A percentile compares a stretch with the other conserved stretches of the same genome.
Conservation (phyloP, 2,113 vertebrate species). For the Romanogobio albipinnatus region DNA sequence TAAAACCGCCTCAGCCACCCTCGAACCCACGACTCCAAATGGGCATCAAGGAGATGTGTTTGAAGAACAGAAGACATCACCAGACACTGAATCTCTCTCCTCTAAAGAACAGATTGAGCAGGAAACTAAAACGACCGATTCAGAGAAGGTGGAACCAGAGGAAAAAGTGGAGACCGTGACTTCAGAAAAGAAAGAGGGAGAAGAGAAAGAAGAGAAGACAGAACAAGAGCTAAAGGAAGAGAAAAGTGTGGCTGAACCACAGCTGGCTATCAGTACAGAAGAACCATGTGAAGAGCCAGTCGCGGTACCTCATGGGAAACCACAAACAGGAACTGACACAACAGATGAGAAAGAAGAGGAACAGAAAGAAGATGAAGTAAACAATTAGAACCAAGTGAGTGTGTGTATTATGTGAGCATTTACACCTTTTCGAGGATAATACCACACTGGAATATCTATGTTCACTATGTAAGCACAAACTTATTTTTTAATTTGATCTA, state of each 20-base stretch:
- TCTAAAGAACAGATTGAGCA: conserved; percentile 29
- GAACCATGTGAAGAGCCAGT: not conserved
- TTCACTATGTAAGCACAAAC: not conserved
- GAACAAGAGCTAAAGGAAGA: conserved; percentile 19
- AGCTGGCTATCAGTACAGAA: conserved; percentile 8
- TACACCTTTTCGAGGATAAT: not conserved
- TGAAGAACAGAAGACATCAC: conserved; percentile 25
- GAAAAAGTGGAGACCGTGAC: conserved; percentile 11
- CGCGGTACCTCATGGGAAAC: not conserved
- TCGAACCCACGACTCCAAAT: not conserved
- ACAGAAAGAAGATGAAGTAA: conserved; percentile 5
- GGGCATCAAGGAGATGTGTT: conserved; percentile 54
- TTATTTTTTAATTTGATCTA: not conserved
- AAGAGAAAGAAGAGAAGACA: conserved; percentile 28
- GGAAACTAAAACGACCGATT: not conserved
- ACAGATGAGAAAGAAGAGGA: not conserved
- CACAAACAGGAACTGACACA: not conserved
- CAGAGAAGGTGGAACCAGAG: conserved; percentile 24
- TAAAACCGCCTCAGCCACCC: not conserved
- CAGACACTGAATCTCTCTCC: not conserved
- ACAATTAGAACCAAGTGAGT: conserved; percentile 4
- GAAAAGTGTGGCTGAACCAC: not conserved
- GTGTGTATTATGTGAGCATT: too few relatives aligned
- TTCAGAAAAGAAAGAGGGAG: not conserved
- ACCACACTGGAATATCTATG: not conserved